These are phyloP conservation scores for Pao palembangensis DNA, from an alignment of 2,113 vertebrate genomes.

Conservation along the genomic window DNA sequence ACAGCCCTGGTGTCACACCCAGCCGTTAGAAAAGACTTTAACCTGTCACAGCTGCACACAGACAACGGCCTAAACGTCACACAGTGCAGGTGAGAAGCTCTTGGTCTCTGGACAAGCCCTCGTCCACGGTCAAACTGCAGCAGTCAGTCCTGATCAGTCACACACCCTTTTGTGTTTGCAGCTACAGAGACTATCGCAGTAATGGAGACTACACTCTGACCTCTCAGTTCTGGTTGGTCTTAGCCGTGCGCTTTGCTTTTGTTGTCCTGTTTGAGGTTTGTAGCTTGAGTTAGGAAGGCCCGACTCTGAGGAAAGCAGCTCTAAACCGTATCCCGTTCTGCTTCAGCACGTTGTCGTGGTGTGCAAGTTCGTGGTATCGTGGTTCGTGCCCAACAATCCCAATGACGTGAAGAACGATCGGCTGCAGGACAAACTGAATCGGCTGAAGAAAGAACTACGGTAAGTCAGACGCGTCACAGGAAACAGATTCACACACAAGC, in stretches of 20 bases:
- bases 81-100: constrained; percentile 80
- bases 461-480: constrained; percentile 32
- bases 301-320: neutral
- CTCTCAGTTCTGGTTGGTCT: constrained; percentile 83
- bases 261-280: constrained; percentile 89
- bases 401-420: constrained; percentile 76
- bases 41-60: neutral
- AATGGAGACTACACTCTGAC: constrained; percentile 75
- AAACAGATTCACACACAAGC: neutral
- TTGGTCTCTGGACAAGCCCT: neutral
- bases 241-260: constrained; percentile 86
- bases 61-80: constrained; percentile 36
- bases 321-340: constrained; percentile 1
- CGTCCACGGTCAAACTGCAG: neutral
- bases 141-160: neutral
- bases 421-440: constrained; percentile 59
- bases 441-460: constrained; percentile 67
- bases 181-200: constrained; percentile 87
- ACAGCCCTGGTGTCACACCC: constrained; percentile 53
- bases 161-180: constrained; percentile 41
- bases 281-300: neutral
- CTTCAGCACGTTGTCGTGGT: constrained; percentile 87
- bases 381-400: constrained; percentile 85
- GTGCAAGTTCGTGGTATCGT: constrained; percentile 85
- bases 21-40: constrained; percentile 66